Conservation (phyloP, 2,113 vertebrate genomes). For the Pyrgilauda ruficollis region DNA sequence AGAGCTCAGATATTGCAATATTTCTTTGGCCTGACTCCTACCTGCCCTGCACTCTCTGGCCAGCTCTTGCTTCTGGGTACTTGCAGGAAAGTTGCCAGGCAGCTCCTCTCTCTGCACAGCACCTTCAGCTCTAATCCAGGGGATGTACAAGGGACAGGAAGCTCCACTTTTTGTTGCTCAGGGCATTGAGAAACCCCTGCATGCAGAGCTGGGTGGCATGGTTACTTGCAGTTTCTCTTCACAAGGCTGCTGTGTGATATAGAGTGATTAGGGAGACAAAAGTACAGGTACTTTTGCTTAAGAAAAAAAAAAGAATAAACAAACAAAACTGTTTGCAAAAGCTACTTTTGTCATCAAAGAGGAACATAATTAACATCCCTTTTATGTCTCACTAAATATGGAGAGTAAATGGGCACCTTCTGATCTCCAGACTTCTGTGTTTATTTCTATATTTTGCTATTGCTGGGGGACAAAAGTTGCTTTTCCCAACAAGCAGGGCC, state of each 20-base stretch:
- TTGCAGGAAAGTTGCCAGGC: background rate
- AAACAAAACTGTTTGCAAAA: constrained; percentile 28
- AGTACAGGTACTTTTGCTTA: background rate
- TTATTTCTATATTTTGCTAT: constrained; percentile 40
- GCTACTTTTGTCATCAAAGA: constrained; percentile 25
- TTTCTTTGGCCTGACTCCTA: background rate
- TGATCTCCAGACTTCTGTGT: constrained; percentile 34
- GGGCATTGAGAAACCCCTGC: background rate
- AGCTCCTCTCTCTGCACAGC: background rate
- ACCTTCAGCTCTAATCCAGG: background rate
- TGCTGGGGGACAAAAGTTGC: constrained; percentile 22
- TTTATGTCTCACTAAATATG: constrained; percentile 2
- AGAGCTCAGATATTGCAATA: background rate
- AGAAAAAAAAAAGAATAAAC: background rate
- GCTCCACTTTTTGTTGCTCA: background rate
- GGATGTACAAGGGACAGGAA: background rate
- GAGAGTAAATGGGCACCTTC: constrained; percentile 6
- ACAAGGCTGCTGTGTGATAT: background rate
- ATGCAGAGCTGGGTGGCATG: background rate
- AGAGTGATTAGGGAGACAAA: background rate
- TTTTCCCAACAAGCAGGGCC: constrained; percentile 16
- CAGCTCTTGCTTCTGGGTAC: background rate
- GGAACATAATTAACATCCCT: constrained; percentile 24
- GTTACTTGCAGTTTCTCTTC: background rate
- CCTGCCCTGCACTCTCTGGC: background rate